Conservation (phyloP, 2,797 vertebrate species). For the Lerista edwardsae region DNA sequence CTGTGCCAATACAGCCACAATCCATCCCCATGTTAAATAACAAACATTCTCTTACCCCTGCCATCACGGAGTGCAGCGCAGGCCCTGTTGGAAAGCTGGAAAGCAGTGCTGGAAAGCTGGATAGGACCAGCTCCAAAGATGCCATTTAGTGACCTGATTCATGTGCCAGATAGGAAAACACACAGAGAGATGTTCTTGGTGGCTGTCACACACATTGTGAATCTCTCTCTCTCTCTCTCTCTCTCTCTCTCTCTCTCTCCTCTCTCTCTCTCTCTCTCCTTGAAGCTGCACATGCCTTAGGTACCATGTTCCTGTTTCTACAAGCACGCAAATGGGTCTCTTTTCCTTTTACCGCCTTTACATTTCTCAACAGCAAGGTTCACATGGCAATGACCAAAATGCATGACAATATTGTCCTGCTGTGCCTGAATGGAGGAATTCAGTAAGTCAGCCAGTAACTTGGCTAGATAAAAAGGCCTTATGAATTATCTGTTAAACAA, state of each 20-base stretch:
- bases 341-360: too few relatives aligned
- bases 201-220: neutral
- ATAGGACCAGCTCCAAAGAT: too few relatives aligned
- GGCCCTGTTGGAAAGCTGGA: too few relatives aligned
- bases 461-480: too few relatives aligned
- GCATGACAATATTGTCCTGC: neutral
- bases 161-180: neutral
- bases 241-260: too few relatives aligned
- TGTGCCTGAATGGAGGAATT: neutral
- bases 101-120: too few relatives aligned
- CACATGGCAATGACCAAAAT: neutral
- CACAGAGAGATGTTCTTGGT: neutral
- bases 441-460: neutral
- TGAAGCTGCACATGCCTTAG: neutral
- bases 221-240: neutral
- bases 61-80: too few relatives aligned
- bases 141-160: neutral
- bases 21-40: too few relatives aligned
- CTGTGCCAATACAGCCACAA: too few relatives aligned
- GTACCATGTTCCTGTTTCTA: neutral
- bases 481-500: neutral
- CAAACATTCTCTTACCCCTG: too few relatives aligned
- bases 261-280: neutral
- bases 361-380: neutral
- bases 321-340: neutral